Conservation (phyloP, 2,113 vertebrate genomes). For the Burhinus bistriatus region DNA sequence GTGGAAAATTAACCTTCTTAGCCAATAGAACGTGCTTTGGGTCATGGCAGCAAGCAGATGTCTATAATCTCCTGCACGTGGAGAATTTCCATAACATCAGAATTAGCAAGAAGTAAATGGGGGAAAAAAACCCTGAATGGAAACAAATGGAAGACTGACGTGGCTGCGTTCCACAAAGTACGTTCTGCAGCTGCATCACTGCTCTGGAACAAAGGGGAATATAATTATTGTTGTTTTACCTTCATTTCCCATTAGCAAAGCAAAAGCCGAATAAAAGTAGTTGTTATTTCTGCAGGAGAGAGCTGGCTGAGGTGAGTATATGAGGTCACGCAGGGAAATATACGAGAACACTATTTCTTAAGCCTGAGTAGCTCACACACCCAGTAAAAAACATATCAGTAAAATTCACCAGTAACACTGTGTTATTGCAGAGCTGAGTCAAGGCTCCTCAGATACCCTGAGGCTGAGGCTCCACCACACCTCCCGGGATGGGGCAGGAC, state of each 20-base stretch:
- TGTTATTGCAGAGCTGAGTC: background rate
- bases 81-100: slow-evolving; percentile 57
- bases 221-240: slow-evolving; percentile 44
- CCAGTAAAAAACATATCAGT: background rate
- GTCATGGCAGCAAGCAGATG: slow-evolving; percentile 22
- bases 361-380: background rate
- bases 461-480: background rate
- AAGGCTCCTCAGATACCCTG: background rate
- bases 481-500: background rate
- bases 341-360: background rate
- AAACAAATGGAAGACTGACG: slow-evolving; percentile 37
- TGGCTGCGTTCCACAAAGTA: slow-evolving; percentile 11
- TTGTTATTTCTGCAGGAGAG: slow-evolving; percentile 1
- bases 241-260: slow-evolving; percentile 33
- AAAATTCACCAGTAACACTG: background rate
- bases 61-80: slow-evolving; percentile 43
- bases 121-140: background rate
- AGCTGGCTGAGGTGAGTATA: background rate
- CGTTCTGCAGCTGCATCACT: slow-evolving; percentile 34
- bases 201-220: slow-evolving; percentile 49
- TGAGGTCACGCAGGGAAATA: background rate
- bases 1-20: slow-evolving; percentile 25
- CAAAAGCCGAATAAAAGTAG: background rate
- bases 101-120: slow-evolving; percentile 50
- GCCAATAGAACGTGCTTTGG: background rate